Percentiles rank a stretch among this genome's conserved stretches.
Evolutionary conservation across 37 sponge, comb jelly and placozoan species (phyloP).

Genomic region (Theonella swinhoei): DNA sequence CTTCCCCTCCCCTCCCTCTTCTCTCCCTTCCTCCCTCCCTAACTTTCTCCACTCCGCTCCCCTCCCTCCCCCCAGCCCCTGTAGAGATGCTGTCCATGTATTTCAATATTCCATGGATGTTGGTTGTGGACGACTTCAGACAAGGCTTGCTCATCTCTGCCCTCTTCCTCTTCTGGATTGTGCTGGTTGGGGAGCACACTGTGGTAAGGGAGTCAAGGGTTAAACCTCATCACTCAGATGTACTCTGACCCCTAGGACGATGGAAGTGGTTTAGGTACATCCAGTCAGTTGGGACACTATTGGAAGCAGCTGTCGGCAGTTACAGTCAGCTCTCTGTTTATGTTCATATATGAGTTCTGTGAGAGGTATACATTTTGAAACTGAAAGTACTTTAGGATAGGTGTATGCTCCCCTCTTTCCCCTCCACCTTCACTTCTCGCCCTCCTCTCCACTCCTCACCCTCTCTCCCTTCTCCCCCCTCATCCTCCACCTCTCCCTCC

Average conservation of each 20-base stretch:
- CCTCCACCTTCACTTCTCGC: not conserved
- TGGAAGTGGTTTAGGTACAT: no score
- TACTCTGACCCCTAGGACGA: no score
- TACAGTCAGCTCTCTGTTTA: constrained; percentile 18
- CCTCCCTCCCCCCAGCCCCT: constrained; percentile 74
- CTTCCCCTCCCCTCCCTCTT: not conserved
- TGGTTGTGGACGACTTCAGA: constrained; percentile 76
- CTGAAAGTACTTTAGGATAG: not conserved
- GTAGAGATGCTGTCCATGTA: constrained; percentile 56
- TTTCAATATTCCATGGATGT: constrained; percentile 63
- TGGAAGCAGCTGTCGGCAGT: constrained; percentile 67
- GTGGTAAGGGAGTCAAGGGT: no score
- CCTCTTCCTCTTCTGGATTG: constrained; percentile 69
- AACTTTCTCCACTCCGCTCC: constrained; percentile 78
- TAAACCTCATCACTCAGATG: no score
- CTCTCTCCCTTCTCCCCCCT: not conserved
- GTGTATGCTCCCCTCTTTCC: not conserved
- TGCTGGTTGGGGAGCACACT: constrained; percentile 69
- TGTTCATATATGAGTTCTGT: constrained; percentile 86
- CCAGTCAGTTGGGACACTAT: constrained; percentile 45
- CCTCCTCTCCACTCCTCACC: not conserved
- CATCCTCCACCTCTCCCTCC: not conserved
- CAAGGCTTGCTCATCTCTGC: constrained; percentile 62
- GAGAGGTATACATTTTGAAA: constrained; percentile 71
- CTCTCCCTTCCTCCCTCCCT: constrained; percentile 44